Evolutionary conservation across 2,113 vertebrate species (phyloP).

Genomic region (Glareola pratincola): DNA sequence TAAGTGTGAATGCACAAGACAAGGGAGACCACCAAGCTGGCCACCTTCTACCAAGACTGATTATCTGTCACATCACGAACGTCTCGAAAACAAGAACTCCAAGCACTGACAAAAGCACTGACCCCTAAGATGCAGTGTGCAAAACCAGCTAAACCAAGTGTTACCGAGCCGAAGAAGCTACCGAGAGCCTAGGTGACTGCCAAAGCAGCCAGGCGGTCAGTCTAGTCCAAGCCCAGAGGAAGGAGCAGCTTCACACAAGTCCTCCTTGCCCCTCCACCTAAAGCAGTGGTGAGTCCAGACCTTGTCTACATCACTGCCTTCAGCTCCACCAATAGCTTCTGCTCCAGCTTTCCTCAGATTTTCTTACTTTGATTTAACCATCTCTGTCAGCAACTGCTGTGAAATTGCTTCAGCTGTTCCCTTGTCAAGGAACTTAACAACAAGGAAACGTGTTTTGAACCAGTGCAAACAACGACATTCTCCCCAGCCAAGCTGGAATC

Average conservation of each 20-base stretch:
- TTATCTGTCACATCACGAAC: background rate
- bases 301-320: background rate
- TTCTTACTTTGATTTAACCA: background rate
- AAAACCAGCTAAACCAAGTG: background rate
- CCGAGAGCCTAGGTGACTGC: background rate
- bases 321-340: background rate
- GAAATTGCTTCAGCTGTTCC: background rate
- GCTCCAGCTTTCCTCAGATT: background rate
- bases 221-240: background rate
- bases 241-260: background rate
- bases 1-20: background rate
- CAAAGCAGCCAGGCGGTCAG: background rate
- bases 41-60: background rate
- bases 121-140: background rate
- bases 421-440: background rate
- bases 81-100: background rate
- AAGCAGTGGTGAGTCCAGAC: background rate
- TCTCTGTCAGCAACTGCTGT: background rate
- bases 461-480: background rate
- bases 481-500: background rate
- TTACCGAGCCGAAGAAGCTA: background rate
- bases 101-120: background rate
- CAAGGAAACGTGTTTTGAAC: background rate
- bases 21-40: background rate
- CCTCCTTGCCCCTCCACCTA: background rate